Conservation (phyloP, 2,888 invertebrate genomes). For the Anarsia innoxiella region DNA sequence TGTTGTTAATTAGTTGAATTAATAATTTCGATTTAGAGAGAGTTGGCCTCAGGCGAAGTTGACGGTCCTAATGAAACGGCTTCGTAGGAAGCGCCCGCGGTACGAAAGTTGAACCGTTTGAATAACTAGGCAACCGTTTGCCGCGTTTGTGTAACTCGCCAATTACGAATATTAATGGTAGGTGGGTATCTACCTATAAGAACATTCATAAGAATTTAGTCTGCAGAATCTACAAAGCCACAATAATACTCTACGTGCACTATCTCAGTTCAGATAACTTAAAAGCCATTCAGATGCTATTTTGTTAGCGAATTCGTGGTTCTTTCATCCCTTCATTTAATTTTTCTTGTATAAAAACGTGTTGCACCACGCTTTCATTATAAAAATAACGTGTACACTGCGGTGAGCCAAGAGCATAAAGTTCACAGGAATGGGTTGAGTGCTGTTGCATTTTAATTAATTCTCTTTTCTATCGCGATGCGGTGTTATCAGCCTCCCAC, state of each 20-base stretch:
- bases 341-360: constrained; percentile 21
- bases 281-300: not conserved
- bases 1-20: constrained; percentile 54
- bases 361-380: constrained; percentile 33
- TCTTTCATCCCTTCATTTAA: constrained; percentile 19
- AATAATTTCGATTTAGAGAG: constrained; percentile 43
- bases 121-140: constrained; percentile 21
- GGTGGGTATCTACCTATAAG: too few relatives aligned
- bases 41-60: constrained; percentile 38
- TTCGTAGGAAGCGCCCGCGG: constrained; percentile 27
- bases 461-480: constrained; percentile 72
- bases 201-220: not conserved
- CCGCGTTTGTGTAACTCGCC: constrained; percentile 9
- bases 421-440: constrained; percentile 60
- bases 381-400: constrained; percentile 40
- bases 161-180: too few relatives aligned
- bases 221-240: not conserved
- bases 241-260: not conserved
- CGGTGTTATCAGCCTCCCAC: constrained; percentile 61
- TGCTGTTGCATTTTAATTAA: constrained; percentile 74
- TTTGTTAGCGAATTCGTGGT: constrained; percentile 7
- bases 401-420: constrained; percentile 41
- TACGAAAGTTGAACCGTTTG: constrained; percentile 30
- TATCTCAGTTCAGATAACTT: not conserved
- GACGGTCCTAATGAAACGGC: constrained; percentile 39